These are phyloP conservation scores for Herpailurus yagouaroundi DNA, from an alignment of 2,113 vertebrate species.

Conservation along the genomic window DNA sequence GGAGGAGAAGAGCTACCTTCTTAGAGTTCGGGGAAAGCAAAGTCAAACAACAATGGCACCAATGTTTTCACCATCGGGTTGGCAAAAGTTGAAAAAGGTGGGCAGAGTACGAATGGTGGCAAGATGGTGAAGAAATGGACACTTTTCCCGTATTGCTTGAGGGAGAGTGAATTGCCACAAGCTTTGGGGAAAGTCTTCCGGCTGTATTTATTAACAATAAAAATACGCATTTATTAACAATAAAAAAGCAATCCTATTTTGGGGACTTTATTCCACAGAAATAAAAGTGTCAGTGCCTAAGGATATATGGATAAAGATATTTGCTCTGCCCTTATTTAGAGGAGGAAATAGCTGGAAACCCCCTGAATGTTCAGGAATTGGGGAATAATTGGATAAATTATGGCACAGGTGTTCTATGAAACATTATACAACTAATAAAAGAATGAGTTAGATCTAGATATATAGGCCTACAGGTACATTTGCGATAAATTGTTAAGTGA, in stretches of 20 bases:
- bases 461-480: constrained; percentile 53
- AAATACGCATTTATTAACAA: constrained; percentile 71
- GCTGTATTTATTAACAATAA: constrained; percentile 74
- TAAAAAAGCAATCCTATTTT: constrained; percentile 62
- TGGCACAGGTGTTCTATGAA: constrained; percentile 56
- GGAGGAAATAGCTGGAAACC: constrained; percentile 40
- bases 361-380: constrained; percentile 43
- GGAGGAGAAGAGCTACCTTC: background rate
- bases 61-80: background rate
- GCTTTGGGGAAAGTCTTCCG: constrained; percentile 46
- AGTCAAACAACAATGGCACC: background rate
- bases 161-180: background rate
- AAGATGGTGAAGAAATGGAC: background rate
- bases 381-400: constrained; percentile 71
- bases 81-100: constrained; percentile 33
- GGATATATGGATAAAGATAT: constrained; percentile 66
- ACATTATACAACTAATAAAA: constrained; percentile 65
- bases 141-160: background rate
- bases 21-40: background rate
- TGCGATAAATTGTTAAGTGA: constrained; percentile 54
- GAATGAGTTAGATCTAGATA: constrained; percentile 48
- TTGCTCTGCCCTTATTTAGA: constrained; percentile 61
- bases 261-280: constrained; percentile 65
- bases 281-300: constrained; percentile 66
- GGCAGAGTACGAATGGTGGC: background rate